These are phyloP conservation scores for Teleiodes luculella DNA, from an alignment of 2,888 invertebrate genomes.

Conservation along the genomic window DNA sequence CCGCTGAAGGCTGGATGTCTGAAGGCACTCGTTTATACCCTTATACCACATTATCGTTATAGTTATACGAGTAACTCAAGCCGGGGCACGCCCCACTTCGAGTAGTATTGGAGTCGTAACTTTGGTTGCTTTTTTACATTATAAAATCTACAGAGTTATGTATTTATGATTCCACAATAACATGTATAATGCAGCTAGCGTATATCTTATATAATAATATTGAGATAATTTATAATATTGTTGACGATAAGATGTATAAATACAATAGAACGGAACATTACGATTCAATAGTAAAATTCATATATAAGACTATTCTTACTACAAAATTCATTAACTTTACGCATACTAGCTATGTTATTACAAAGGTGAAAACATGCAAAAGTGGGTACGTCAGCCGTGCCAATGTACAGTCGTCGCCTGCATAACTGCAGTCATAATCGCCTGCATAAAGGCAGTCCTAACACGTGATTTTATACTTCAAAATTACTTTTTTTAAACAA, in stretches of 20 bases:
- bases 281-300: slow-evolving; percentile 22
- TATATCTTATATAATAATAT: slow-evolving; percentile 43
- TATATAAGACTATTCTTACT: slow-evolving; percentile 14
- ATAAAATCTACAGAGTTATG: slow-evolving; percentile 15
- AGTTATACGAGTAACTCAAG: slow-evolving; percentile 33
- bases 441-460: too few relatives aligned
- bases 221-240: slow-evolving; percentile 29
- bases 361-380: background rate
- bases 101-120: slow-evolving; percentile 51
- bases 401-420: too few relatives aligned
- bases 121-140: slow-evolving; percentile 50
- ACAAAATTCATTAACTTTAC: slow-evolving; percentile 1
- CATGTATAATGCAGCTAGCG: slow-evolving; percentile 49
- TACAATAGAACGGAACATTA: slow-evolving; percentile 1
- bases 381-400: background rate
- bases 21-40: slow-evolving; percentile 76
- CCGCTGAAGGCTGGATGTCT: slow-evolving; percentile 73
- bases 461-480: too few relatives aligned
- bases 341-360: slow-evolving; percentile 3
- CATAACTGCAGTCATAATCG: too few relatives aligned
- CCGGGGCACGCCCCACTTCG: slow-evolving; percentile 27
- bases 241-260: slow-evolving; percentile 25
- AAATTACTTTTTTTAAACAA: too few relatives aligned
- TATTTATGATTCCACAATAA: slow-evolving; percentile 14
- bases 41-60: slow-evolving; percentile 53